These are phyloP conservation scores for Neodiprion virginianus DNA, from an alignment of 1,140 invertebrate genomes.

Conservation along the genomic window DNA sequence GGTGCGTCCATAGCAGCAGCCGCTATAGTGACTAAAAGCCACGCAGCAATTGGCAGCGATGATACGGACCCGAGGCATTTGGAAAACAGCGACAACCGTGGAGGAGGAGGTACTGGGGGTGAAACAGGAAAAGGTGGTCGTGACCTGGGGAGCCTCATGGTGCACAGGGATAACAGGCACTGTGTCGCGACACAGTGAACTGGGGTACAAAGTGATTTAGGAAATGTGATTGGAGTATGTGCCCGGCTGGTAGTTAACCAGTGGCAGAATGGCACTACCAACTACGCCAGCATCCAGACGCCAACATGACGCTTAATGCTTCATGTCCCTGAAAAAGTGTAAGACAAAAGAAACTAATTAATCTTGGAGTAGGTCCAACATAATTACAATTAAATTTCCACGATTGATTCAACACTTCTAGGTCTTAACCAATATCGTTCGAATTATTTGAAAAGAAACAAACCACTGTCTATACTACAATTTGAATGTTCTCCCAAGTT, in stretches of 20 bases:
- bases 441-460: too few species aligned
- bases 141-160: slow-evolving; percentile 50
- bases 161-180: slow-evolving; percentile 26
- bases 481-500: too few species aligned
- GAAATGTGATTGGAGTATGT: slow-evolving; percentile 37
- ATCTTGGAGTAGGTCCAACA: too few species aligned
- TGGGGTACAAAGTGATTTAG: slow-evolving; percentile 18
- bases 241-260: slow-evolving; percentile 41
- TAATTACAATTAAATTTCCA: too few species aligned
- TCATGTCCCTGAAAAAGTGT: slow-evolving; percentile 7
- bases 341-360: too few species aligned
- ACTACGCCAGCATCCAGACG: slow-evolving; percentile 36
- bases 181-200: not conserved
- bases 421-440: too few species aligned
- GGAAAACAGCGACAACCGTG: slow-evolving; percentile 27
- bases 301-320: slow-evolving; percentile 44
- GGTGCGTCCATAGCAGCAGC: slow-evolving; percentile 41
- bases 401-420: too few species aligned
- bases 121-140: slow-evolving; percentile 38
- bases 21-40: slow-evolving; percentile 41
- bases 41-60: slow-evolving; percentile 37
- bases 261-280: slow-evolving; percentile 46
- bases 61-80: slow-evolving; percentile 27
- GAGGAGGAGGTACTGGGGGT: slow-evolving; percentile 30
- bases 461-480: too few species aligned